Evolutionary conservation across 1,140 invertebrate species (phyloP).

Genomic region (Agraylea sexmaculata): DNA sequence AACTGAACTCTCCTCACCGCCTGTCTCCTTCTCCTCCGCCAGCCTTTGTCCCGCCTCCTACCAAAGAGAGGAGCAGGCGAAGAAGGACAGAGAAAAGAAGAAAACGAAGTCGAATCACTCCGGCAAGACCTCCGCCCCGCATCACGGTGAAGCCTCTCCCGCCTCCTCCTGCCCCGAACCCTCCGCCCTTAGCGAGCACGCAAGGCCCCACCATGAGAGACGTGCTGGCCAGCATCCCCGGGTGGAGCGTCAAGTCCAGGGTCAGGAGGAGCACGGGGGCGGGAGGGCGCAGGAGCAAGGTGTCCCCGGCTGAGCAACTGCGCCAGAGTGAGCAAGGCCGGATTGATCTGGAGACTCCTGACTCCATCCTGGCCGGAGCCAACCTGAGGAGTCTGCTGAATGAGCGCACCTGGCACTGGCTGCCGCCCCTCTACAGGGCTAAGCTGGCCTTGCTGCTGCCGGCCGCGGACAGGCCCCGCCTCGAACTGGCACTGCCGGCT

Average conservation of each 20-base stretch:
- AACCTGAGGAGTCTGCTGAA: constrained; percentile 80
- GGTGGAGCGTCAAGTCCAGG: constrained; percentile 72
- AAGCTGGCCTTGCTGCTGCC: constrained; percentile 85
- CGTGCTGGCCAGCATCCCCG: constrained; percentile 78
- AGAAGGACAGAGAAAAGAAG: constrained; percentile 62
- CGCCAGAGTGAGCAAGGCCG: constrained; percentile 86
- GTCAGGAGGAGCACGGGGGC: constrained; percentile 53
- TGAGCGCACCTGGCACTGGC: constrained; percentile 78
- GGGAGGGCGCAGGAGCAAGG: constrained; percentile 46
- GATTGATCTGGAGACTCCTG: constrained; percentile 92
- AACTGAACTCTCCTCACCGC: constrained; percentile 5
- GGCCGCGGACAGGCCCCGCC: constrained; percentile 71
- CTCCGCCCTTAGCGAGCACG: constrained; percentile 34
- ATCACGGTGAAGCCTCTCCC: constrained; percentile 60
- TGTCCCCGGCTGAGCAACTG: constrained; percentile 82
- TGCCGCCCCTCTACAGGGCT: constrained; percentile 83
- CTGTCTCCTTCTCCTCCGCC: no score
- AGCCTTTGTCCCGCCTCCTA: no score
- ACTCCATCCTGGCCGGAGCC: constrained; percentile 86
- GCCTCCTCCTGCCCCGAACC: constrained; percentile 42
- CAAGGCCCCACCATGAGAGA: constrained; percentile 69
- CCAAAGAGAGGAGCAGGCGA: no score
- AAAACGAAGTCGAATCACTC: constrained; percentile 62
- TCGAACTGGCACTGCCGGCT: constrained; percentile 46
- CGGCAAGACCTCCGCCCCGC: constrained; percentile 49